Percentiles rank a stretch among this genome's conserved stretches.
phyloP scores from a whole-genome alignment of 2,888 invertebrate genomes.

The Ichneumoninae sp. region DNA sequence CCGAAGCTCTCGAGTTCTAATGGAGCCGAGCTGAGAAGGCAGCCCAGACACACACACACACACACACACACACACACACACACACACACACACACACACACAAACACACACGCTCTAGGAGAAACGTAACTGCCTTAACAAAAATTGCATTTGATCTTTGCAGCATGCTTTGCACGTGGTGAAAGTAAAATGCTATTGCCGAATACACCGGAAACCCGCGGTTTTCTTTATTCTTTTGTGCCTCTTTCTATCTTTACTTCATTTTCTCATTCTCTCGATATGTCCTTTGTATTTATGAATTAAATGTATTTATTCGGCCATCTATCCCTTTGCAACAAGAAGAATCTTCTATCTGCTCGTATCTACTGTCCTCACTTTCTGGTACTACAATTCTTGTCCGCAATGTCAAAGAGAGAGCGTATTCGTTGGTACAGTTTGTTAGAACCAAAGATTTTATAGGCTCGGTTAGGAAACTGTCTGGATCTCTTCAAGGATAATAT shows the following conservation, averaged over 20 bases:
- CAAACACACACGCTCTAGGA: conserved; percentile 41
- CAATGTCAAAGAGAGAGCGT: neutral
- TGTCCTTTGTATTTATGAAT: conserved; percentile 46
- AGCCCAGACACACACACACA: conserved; percentile 32
- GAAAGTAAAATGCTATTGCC: conserved; percentile 58
- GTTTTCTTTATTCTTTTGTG: conserved; percentile 9
- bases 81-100: conserved; percentile 35
- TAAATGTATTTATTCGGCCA: conserved; percentile 52
- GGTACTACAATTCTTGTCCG: neutral
- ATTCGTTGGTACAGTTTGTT: neutral
- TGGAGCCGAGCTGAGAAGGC: conserved; percentile 49
- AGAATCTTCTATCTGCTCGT: neutral
- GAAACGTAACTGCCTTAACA: conserved; percentile 75
- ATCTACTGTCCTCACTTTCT: neutral
- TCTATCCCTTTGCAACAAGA: conserved; percentile 13
- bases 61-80: conserved; percentile 37
- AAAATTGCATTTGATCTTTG: conserved; percentile 77
- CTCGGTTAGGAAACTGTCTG: neutral
- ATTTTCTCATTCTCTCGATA: conserved; percentile 20
- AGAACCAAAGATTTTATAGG: neutral
- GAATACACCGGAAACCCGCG: conserved; percentile 52
- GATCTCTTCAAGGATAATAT: neutral
- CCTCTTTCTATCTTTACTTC: neutral
- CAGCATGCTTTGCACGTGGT: conserved; percentile 49
- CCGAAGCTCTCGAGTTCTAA: conserved; percentile 56